phyloP scores from a whole-genome alignment of 53 echinoderm and acorn worm genomes.

The Holothuria scabra region DNA sequence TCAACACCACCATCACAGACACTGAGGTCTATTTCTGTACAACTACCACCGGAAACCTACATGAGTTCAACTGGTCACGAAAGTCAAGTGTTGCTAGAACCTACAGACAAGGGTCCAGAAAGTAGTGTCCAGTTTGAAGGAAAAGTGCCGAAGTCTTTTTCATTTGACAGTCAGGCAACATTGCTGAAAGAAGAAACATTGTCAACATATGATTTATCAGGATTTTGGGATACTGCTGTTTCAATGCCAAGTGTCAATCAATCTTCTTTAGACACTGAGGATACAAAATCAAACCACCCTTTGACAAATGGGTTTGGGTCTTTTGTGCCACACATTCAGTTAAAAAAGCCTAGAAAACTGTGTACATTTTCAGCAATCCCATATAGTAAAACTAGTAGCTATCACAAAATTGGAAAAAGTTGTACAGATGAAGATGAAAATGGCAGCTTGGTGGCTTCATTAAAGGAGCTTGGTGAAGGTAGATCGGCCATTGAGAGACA shows the following conservation, averaged over 20 bases:
- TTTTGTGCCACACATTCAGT: conserved; percentile 1
- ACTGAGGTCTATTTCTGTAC: not conserved
- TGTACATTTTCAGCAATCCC: conserved; percentile 8
- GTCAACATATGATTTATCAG: not conserved
- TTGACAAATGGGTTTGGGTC: not conserved
- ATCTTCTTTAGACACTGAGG: not conserved
- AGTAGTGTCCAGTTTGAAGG: not conserved
- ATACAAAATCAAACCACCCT: no score
- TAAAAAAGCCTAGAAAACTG: conserved; percentile 12
- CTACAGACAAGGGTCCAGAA: no score
- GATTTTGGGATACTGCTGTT: not conserved
- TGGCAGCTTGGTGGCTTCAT: not conserved
- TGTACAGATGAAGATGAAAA: not conserved
- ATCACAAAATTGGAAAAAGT: not conserved
- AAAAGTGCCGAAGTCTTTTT: conserved; percentile 10
- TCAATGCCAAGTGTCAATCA: not conserved
- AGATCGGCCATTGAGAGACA: no score
- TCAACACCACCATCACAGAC: not conserved
- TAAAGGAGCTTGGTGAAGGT: not conserved
- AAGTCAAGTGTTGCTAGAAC: no score
- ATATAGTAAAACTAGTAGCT: conserved; percentile 5
- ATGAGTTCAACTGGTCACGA: no score
- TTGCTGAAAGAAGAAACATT: not conserved
- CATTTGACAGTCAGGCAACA: conserved; percentile 21
- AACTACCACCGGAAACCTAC: not conserved